These are phyloP conservation scores for Thelaira solivaga DNA, from an alignment of 2,888 invertebrate genomes.

Conservation along the genomic window DNA sequence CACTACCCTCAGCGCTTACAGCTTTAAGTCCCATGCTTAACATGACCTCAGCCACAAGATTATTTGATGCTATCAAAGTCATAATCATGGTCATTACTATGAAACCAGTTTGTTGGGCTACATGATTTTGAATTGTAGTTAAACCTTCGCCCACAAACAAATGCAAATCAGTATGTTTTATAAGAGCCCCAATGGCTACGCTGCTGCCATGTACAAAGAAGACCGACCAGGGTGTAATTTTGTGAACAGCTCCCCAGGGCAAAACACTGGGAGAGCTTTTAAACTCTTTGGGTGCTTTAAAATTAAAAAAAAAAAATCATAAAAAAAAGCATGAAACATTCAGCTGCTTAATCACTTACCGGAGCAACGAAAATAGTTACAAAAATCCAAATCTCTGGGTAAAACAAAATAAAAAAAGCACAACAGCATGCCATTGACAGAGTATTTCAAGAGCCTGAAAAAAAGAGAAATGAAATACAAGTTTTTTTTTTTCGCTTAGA, in stretches of 20 bases:
- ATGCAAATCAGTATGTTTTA: constrained; percentile 15
- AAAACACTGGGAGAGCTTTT: constrained; percentile 36
- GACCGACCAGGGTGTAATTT: constrained; percentile 44
- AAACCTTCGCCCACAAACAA: constrained; percentile 4
- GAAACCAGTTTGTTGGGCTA: constrained; percentile 8
- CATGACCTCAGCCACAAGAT: constrained; percentile 33
- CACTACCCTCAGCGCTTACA: not conserved
- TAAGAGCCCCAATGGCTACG: constrained; percentile 15
- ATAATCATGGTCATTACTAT: constrained; percentile 7
- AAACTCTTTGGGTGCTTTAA: constrained; percentile 15
- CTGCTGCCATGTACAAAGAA: constrained; percentile 42
- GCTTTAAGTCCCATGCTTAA: not conserved
- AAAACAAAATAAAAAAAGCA: constrained; percentile 39
- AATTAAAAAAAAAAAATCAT: not conserved
- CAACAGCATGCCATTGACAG: constrained; percentile 27
- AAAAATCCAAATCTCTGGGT: constrained; percentile 31
- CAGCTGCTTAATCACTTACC: not conserved
- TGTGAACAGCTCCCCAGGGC: constrained; percentile 12
- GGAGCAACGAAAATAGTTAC: constrained; percentile 37
- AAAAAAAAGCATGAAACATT: not conserved
- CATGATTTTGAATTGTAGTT: not conserved
- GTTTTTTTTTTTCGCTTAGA: too few relatives aligned
- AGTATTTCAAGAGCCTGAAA: constrained; percentile 10
- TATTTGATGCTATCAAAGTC: constrained; percentile 32
- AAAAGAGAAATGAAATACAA: not conserved